Evolutionary conservation across 2,113 vertebrate species (phyloP), one percentile per base, ranked within the genome.

Genomic region (Leucosticte australis): DNA sequence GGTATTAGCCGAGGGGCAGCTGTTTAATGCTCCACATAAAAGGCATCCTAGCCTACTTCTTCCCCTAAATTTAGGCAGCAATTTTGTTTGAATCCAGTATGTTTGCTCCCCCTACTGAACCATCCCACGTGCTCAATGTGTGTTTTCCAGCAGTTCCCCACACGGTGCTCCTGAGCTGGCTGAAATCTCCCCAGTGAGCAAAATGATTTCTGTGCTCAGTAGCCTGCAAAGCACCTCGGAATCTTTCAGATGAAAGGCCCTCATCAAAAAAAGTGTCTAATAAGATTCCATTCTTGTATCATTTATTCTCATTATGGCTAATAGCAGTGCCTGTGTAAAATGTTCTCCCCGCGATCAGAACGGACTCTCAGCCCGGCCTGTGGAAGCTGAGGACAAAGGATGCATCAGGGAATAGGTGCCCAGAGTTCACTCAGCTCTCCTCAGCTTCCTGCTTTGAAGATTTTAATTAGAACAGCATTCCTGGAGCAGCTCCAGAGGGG

Each of bases 181-280:
- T 90, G 65, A 80, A 80, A 92, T 87, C 75, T 93, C 94, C 93
- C 73, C 18, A 39, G 88, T 3, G 93, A 90, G 64, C 33, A 71
- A 83, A 95, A 96, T 4, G 6, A 93, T 94, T 95, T 89, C 88
- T 78, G 4, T 83, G 83, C 62, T 94, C 92, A 69, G 64, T 7
- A 94, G 95, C 73, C 95, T 75, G 57, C 73, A 94, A 93, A 97
- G 86, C 88, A 90, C 83, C 85, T 84, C 1, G 0, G 89, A 94
- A 90, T 79, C 89, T 95, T 91, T 92, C 87, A 96, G 87, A 96
- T 94, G 81, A 96, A 96, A 97, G 88, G 92, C 73, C 77, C n/a
- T 81, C 90, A 57, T 89, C 10, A 23, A 82, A 89, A 82, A 89
- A 95, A 94, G 57, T 83, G 31, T 75, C 53, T 84, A 90, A 93